Evolutionary conservation across 2,888 invertebrate species (phyloP).

Genomic region (Yponomeuta malinellus): DNA sequence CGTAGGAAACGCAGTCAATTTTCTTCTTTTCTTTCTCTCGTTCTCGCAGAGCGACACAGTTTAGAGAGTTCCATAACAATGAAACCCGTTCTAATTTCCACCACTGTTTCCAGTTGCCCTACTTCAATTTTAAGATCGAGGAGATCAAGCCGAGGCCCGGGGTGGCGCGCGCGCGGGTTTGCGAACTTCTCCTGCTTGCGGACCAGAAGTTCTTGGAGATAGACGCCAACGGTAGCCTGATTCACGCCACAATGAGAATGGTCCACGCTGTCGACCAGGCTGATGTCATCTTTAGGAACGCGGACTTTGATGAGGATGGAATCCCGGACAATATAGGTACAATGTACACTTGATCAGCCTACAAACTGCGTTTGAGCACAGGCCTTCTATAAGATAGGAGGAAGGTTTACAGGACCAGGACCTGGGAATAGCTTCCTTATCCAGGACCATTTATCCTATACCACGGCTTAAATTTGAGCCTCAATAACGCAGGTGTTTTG

Average conservation of each 20-base stretch:
- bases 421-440: too few species aligned
- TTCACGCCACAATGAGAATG: conserved; percentile 59
- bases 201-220: conserved; percentile 64
- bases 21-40: too few species aligned
- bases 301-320: conserved; percentile 73
- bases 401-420: too few species aligned
- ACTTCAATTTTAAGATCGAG: not conserved
- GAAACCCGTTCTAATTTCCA: too few species aligned
- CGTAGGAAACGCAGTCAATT: too few species aligned
- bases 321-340: conserved; percentile 69
- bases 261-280: conserved; percentile 69
- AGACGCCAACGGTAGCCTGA: conserved; percentile 60
- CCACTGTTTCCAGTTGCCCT: not conserved
- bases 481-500: too few species aligned
- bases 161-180: conserved; percentile 52
- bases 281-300: conserved; percentile 70
- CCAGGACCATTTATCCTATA: too few species aligned
- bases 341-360: not conserved
- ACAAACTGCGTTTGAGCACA: too few species aligned
- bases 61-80: too few species aligned
- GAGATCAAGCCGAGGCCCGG: conserved; percentile 27
- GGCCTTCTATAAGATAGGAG: too few species aligned
- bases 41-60: too few species aligned
- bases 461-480: too few species aligned
- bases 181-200: conserved; percentile 63